phyloP scores from a whole-genome alignment of 2,797 vertebrate genomes.

The Pterois miles region DNA sequence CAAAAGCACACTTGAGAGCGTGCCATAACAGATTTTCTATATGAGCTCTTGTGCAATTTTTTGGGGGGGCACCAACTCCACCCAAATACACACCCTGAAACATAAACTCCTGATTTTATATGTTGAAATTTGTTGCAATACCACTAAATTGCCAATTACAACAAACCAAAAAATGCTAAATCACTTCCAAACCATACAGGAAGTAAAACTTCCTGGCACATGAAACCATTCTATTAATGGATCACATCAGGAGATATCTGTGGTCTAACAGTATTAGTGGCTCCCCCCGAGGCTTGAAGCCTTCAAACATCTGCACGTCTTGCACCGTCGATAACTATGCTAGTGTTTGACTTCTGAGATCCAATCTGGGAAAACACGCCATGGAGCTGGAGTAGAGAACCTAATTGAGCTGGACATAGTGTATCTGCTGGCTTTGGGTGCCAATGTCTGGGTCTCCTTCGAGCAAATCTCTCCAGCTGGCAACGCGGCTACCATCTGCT shows the following conservation, averaged over 20 bases:
- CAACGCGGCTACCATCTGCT: constrained; percentile 63
- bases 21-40: constrained; percentile 25
- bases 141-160: not conserved
- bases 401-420: constrained; percentile 56
- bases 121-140: not conserved
- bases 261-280: not conserved
- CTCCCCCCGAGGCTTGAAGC: not conserved
- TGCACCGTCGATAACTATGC: not conserved
- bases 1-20: constrained; percentile 32
- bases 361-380: constrained; percentile 46
- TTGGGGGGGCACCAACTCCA: not conserved
- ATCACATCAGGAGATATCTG: not conserved
- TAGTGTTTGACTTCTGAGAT: constrained; percentile 40
- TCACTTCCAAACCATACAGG: not conserved
- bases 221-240: not conserved
- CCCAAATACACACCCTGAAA: not conserved
- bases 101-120: not conserved
- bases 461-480: constrained; percentile 59
- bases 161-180: not conserved
- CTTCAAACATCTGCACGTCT: constrained; percentile 24
- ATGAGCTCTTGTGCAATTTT: constrained; percentile 27
- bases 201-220: not conserved
- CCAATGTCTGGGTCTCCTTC: constrained; percentile 50
- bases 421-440: constrained; percentile 46
- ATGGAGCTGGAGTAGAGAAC: constrained; percentile 25